Evolutionary conservation across 2,888 invertebrate genomes (phyloP).

Genomic region (Leptopilina myrica): DNA sequence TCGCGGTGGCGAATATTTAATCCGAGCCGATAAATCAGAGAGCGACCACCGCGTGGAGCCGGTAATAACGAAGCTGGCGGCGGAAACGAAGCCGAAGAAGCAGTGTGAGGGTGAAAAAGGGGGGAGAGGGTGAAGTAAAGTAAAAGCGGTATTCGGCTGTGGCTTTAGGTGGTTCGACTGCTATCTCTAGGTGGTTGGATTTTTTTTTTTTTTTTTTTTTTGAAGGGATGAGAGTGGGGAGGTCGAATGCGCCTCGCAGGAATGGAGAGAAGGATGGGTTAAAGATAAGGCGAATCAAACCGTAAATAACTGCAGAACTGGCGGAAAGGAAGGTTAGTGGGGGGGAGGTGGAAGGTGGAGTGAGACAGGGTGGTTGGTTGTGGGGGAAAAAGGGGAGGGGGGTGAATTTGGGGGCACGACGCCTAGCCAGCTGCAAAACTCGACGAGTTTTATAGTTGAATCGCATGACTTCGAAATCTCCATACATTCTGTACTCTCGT

Average conservation of each 20-base stretch:
- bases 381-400: slow-evolving; percentile 54
- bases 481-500: slow-evolving; percentile 50
- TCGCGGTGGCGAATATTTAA: slow-evolving; percentile 62
- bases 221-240: slow-evolving; percentile 46
- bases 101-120: slow-evolving; percentile 58
- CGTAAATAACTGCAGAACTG: slow-evolving; percentile 76
- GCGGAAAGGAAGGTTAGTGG: slow-evolving; percentile 69
- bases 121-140: slow-evolving; percentile 57
- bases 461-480: slow-evolving; percentile 39
- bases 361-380: slow-evolving; percentile 58
- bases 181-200: slow-evolving; percentile 66
- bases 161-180: slow-evolving; percentile 63
- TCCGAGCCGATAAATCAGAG: slow-evolving; percentile 64
- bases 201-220: slow-evolving; percentile 35
- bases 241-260: slow-evolving; percentile 48
- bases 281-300: slow-evolving; percentile 76
- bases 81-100: slow-evolving; percentile 64
- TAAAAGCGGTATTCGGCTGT: slow-evolving; percentile 61
- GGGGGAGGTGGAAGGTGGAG: slow-evolving; percentile 53
- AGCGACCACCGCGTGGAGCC: slow-evolving; percentile 53
- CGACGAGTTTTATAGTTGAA: slow-evolving; percentile 74
- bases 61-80: slow-evolving; percentile 61
- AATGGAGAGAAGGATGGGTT: slow-evolving; percentile 61
- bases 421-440: slow-evolving; percentile 75
- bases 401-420: slow-evolving; percentile 71